Conservation (phyloP, 2,113 vertebrate genomes). For the Telmatochromis brichardi region DNA sequence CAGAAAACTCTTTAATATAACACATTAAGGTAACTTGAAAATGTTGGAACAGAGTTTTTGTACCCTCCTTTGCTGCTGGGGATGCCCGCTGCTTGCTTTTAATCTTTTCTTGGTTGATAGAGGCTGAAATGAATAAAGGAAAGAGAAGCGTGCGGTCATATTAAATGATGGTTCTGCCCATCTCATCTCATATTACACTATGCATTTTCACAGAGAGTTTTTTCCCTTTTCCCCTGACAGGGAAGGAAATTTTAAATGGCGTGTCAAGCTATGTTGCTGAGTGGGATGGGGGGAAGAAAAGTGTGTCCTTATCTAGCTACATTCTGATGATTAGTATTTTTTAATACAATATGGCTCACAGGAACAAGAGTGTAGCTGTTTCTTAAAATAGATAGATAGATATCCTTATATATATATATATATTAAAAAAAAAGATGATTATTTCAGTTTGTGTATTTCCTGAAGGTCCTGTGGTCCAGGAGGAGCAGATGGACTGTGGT, state of each 20-base stretch:
- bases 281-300: not conserved
- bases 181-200: not conserved
- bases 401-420: too few relatives aligned
- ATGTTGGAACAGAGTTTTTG: not conserved
- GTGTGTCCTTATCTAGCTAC: not conserved
- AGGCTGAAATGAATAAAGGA: not conserved
- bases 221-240: not conserved
- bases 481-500: slow-evolving; percentile 60
- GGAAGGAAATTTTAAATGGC: not conserved
- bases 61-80: not conserved
- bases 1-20: not conserved
- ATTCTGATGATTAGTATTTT: not conserved
- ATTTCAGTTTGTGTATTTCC: not conserved
- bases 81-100: not conserved
- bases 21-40: not conserved
- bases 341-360: not conserved
- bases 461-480: slow-evolving; percentile 56
- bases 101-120: not conserved
- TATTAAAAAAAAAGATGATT: not conserved
- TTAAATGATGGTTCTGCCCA: not conserved
- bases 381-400: not conserved
- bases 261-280: not conserved
- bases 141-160: not conserved
- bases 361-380: not conserved
- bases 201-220: not conserved